phyloP scores from a whole-genome alignment of 2,797 vertebrate genomes.

The Mus spretus region DNA sequence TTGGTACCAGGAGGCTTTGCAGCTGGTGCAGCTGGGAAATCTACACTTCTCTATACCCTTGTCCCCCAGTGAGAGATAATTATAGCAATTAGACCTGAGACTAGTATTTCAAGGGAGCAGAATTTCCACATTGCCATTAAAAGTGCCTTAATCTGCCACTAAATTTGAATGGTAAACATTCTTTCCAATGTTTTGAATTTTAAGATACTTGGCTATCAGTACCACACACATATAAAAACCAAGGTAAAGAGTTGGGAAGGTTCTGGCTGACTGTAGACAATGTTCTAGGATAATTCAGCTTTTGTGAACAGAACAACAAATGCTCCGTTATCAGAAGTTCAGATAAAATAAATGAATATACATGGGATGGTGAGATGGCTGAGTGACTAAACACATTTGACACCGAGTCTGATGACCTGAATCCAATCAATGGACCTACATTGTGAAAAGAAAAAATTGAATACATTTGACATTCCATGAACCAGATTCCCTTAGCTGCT shows the following conservation, averaged over 20 bases:
- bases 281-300: not conserved
- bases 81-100: constrained; percentile 75
- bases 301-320: constrained; percentile 45
- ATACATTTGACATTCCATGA: constrained; percentile 19
- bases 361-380: too few species aligned
- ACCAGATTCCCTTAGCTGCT: not conserved
- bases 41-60: not conserved
- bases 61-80: constrained; percentile 71
- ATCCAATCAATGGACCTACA: not conserved
- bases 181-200: constrained; percentile 62
- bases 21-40: constrained; percentile 81
- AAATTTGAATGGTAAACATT: constrained; percentile 72
- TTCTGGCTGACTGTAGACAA: constrained; percentile 13
- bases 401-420: not conserved
- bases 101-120: constrained; percentile 71
- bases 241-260: not conserved
- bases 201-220: constrained; percentile 40
- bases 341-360: constrained; percentile 25
- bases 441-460: not conserved
- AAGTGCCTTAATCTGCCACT: constrained; percentile 70
- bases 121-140: constrained; percentile 73
- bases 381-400: not conserved
- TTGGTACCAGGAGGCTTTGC: constrained; percentile 58
- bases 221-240: not conserved
- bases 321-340: constrained; percentile 6